Conservation (phyloP, 2,888 invertebrate species). For the Megalurothrips usitatus region DNA sequence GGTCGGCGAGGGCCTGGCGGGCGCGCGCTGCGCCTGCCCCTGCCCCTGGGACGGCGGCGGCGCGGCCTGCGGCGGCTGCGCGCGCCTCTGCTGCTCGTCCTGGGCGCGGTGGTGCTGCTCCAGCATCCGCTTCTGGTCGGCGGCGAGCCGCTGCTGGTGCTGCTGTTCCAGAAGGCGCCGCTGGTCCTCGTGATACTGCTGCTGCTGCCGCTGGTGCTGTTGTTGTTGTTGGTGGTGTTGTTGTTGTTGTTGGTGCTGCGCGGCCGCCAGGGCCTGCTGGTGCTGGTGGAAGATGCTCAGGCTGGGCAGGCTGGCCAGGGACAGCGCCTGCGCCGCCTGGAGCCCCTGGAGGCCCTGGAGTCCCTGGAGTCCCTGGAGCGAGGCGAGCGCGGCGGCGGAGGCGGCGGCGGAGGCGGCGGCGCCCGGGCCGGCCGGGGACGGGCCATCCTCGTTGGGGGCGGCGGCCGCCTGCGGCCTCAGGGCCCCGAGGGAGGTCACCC, state of each 20-base stretch:
- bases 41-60: constrained; percentile 51
- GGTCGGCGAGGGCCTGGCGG: constrained; percentile 43
- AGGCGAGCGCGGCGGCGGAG: too few species aligned
- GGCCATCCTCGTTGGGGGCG: constrained; percentile 41
- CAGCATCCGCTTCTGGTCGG: constrained; percentile 29
- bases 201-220: background rate
- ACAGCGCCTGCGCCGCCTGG: constrained; percentile 8
- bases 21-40: constrained; percentile 46
- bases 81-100: constrained; percentile 54
- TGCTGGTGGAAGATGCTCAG: background rate
- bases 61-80: constrained; percentile 48
- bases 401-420: too few species aligned
- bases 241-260: background rate
- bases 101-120: constrained; percentile 36
- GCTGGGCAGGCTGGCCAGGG: background rate
- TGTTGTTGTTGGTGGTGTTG: background rate
- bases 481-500: background rate
- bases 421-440: background rate
- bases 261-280: background rate
- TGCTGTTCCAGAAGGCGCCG: constrained; percentile 27
- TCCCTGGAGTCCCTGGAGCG: too few species aligned
- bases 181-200: background rate
- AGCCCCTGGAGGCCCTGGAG: background rate
- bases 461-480: constrained; percentile 40
- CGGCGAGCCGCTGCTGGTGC: constrained; percentile 37